Conservation (phyloP, 2,888 invertebrate species). For the Luperina testacea region DNA sequence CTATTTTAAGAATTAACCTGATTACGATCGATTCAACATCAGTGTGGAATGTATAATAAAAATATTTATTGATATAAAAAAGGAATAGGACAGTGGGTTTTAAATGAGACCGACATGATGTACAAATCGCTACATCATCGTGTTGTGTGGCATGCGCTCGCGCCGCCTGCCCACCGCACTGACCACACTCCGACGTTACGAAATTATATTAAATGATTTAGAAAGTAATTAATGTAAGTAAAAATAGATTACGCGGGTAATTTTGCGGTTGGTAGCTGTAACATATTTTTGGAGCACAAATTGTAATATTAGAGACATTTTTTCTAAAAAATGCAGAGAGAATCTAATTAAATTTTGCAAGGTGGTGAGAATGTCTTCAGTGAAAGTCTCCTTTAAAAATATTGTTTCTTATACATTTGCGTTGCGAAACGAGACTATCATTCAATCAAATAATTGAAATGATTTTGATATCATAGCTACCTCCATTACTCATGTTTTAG, state of each 20-base stretch:
- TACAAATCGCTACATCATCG: slow-evolving; percentile 82
- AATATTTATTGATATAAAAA: slow-evolving; percentile 82
- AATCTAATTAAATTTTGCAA: slow-evolving; percentile 28
- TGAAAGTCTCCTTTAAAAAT: slow-evolving; percentile 34
- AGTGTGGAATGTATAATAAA: slow-evolving; percentile 78
- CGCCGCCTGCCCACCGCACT: slow-evolving; percentile 69
- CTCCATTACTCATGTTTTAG: slow-evolving; percentile 56
- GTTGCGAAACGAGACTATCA: slow-evolving; percentile 47
- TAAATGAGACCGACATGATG: slow-evolving; percentile 77
- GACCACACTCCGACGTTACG: slow-evolving; percentile 76
- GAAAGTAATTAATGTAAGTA: slow-evolving; percentile 68
- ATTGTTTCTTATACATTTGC: slow-evolving; percentile 15
- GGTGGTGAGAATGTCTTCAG: slow-evolving; percentile 11
- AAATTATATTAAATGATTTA: slow-evolving; percentile 79
- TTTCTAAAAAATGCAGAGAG: background rate
- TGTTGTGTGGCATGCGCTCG: slow-evolving; percentile 76
- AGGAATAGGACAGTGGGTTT: slow-evolving; percentile 72
- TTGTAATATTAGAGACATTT: background rate
- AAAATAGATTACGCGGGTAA: slow-evolving; percentile 47
- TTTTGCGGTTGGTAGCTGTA: slow-evolving; percentile 60
- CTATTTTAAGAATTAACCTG: slow-evolving; percentile 73
- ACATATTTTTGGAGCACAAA: slow-evolving; percentile 38
- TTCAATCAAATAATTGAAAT: slow-evolving; percentile 53
- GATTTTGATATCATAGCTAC: slow-evolving; percentile 47
- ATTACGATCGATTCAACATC: slow-evolving; percentile 76